A percentile compares a stretch with the other conserved stretches of the same genome.
Evolutionary conservation across 2,113 vertebrate genomes (phyloP).

Genomic region (Dascyllus trimaculatus): DNA sequence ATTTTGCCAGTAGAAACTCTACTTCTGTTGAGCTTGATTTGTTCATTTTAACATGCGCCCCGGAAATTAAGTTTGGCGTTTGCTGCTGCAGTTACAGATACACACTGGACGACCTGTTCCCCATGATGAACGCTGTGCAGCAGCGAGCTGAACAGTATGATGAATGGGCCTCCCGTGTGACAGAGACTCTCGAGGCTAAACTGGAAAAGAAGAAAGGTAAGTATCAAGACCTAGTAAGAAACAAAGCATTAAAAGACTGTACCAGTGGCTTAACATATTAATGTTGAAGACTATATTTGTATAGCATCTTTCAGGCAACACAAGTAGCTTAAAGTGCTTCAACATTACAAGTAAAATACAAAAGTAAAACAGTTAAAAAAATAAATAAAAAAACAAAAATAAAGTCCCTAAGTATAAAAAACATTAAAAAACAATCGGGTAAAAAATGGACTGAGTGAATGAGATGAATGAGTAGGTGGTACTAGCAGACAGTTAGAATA

Average conservation of each 20-base stretch:
- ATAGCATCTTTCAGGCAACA: too few relatives aligned
- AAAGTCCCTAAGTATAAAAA: too few relatives aligned
- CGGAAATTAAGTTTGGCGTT: neutral
- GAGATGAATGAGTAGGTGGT: too few relatives aligned
- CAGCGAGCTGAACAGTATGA: slow-evolving; percentile 92
- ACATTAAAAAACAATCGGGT: too few relatives aligned
- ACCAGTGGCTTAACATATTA: neutral
- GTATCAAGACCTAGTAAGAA: slow-evolving; percentile 28
- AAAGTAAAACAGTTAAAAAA: too few relatives aligned
- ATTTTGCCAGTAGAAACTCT: neutral
- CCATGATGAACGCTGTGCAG: slow-evolving; percentile 92
- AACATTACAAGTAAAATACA: too few relatives aligned
- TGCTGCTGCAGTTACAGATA: slow-evolving; percentile 88
- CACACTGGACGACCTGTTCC: slow-evolving; percentile 93
- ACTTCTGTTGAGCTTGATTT: slow-evolving; percentile 2
- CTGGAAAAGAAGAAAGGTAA: slow-evolving; percentile 92
- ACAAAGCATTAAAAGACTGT: neutral
- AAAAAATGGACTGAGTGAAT: too few relatives aligned
- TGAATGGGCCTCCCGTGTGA: slow-evolving; percentile 90
- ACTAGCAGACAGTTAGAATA: too few relatives aligned
- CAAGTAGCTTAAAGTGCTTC: too few relatives aligned
- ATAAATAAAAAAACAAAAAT: too few relatives aligned
- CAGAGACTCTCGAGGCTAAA: slow-evolving; percentile 92
- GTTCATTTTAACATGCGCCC: neutral
- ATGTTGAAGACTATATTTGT: too few relatives aligned